Percentiles rank a stretch among this genome's conserved stretches.
Evolutionary conservation across 2,113 vertebrate species (phyloP).

Genomic region (Herpailurus yagouaroundi): DNA sequence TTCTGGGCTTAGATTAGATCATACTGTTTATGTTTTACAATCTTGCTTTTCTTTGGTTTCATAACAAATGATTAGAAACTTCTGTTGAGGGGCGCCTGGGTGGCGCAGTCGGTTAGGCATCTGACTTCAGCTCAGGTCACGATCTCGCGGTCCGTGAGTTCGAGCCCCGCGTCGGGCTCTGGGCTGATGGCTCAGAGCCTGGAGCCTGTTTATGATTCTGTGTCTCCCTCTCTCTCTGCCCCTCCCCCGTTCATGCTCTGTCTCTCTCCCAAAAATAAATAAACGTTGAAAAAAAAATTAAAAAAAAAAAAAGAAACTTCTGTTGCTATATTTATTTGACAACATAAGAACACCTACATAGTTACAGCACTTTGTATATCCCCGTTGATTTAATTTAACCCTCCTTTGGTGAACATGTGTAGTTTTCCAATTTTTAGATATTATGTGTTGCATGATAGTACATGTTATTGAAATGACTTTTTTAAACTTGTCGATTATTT

Average conservation of each 20-base stretch:
- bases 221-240: no score
- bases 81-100: no score
- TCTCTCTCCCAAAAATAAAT: no score
- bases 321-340: not conserved
- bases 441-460: not conserved
- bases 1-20: conserved; percentile 31
- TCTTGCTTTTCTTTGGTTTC: conserved; percentile 24
- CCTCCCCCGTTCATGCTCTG: no score
- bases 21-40: not conserved
- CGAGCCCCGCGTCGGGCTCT: no score
- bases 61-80: not conserved
- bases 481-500: conserved; percentile 4
- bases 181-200: no score
- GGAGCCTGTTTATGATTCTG: no score
- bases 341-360: not conserved
- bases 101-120: no score
- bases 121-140: no score
- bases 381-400: not conserved
- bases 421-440: conserved; percentile 36
- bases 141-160: no score
- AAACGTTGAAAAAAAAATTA: no score
- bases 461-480: conserved; percentile 4
- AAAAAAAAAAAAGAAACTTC: no score
- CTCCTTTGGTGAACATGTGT: not conserved
- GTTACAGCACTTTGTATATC: not conserved